Base-by-base conservation (phyloP, 2,797 vertebrate genomes). In the Phrynocephalus guinanensis region DNA sequence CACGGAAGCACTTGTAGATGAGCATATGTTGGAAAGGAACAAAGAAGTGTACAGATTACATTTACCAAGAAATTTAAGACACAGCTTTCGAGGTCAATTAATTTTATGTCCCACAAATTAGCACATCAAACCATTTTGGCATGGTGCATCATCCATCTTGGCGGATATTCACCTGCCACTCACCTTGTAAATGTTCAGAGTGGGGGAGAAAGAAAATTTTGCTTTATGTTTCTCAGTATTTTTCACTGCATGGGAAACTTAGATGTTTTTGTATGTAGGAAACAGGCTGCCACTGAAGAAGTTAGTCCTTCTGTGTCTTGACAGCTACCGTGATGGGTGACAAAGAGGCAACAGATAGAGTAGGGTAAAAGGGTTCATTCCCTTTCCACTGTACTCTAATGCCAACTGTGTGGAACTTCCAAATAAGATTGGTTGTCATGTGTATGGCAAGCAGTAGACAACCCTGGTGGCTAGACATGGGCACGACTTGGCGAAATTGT, bases 41-140 rank as follows among this genome's bases (percentile, higher is more conserved):
- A 71, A 10, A 71, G 18, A 44, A 52, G 56, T 18, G 92, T 44
- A 48, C 50, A 1, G 77, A 86, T 52, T 80, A 75, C 44, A 82
- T 71, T 79, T 90, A 77, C 76, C 88, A 77, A 33, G 33, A 16
- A 80, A 81, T 88, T 38, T 63, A 50, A 85, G 56, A 56, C 70
- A 50, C 5, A 0, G 60, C 75, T 86, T 1, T 0, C 76, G 88
- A 0, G 0, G 79, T 79, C 66, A 82, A 33, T 89, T 88, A 50
- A 72, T 73, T 86, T 82, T 48, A 85, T 83, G 80, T 72, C 22
- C 10, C 0, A 1, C 0, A 70, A 89, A 77, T 84, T 66, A 85
- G 18, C 50, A 68, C 83, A 76, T 76, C 56, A 76, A 87, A 88
- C 66, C 83, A 85, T 7, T 26, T 78, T 76, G 48, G 6, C 73